Evolutionary conservation across 2,888 invertebrate genomes (phyloP), one percentile per base, ranked within the genome.

Genomic region (Scotopteryx bipunctaria): DNA sequence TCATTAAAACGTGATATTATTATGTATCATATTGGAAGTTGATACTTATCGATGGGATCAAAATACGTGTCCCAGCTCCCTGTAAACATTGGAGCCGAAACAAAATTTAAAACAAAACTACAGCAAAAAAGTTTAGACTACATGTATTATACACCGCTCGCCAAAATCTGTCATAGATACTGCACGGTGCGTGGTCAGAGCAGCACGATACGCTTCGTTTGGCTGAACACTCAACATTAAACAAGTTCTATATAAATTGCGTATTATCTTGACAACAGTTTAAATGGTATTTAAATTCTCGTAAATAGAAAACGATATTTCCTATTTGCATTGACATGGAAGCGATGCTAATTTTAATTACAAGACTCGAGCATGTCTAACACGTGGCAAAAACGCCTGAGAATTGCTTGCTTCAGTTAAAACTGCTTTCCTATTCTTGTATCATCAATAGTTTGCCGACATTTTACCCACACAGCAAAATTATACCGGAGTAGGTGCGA

Each of bases 301-400:
- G 23, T 5, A 3, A 41, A n/a, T 40, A 49, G 19, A 73, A 74
- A 74, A 76, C 67, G 57, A 63, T 72, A 69, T 73, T 73, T 71
- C 64, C 65, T 68, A 61, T 49, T 55, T 61, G 68, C 61, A 69
- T 67, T 71, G 74, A 77, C 69, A 76, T 73, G 71, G 58, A 72
- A 67, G 63, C 63, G 59, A 67, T 59, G 64, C 66, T 75, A 76
- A 78, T 76, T 78, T 74, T 71, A 72, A 75, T 68, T 70, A 75
- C 66, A 73, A 57, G 55, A 65, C 64, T 59, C 59, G 63, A 66
- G 66, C 64, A 57, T 64, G 67, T 64, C 64, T 58, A 68, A 68
- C 66, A 70, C 46, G 59, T 46, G 48, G 60, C 66, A 81, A 80
- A 79, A 81, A 78, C 66, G 36, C 48, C 69, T 75, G 72, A 67